These are phyloP conservation scores for Amphipyra berbera DNA, from an alignment of 2,888 invertebrate species.

Conservation along the genomic window DNA sequence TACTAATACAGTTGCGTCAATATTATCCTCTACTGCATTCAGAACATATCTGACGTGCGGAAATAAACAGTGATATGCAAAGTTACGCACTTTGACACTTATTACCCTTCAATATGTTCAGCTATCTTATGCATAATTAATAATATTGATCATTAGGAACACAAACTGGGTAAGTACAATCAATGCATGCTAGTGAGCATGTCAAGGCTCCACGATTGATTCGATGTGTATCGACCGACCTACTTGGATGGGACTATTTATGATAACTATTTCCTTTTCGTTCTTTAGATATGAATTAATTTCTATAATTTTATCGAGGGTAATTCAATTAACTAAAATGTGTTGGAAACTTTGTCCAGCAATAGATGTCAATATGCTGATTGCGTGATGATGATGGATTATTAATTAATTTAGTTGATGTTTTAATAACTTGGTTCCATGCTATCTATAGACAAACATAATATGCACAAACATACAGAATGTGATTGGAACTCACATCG, in stretches of 20 bases:
- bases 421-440: too few relatives aligned
- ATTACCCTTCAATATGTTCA: slow-evolving; percentile 8
- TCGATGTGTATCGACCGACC: slow-evolving; percentile 51
- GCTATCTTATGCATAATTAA: slow-evolving; percentile 7
- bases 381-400: too few relatives aligned
- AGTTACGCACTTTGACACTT: slow-evolving; percentile 16
- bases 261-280: slow-evolving; percentile 16
- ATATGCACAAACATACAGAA: too few relatives aligned
- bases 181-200: slow-evolving; percentile 33
- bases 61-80: slow-evolving; percentile 15
- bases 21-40: background rate
- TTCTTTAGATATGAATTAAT: background rate
- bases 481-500: too few relatives aligned
- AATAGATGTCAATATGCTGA: too few relatives aligned
- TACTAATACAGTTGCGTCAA: slow-evolving; percentile 7
- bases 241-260: slow-evolving; percentile 34
- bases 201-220: slow-evolving; percentile 53
- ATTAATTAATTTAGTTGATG: too few relatives aligned
- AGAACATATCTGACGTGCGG: background rate
- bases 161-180: slow-evolving; percentile 11
- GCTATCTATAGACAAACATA: too few relatives aligned
- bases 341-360: too few relatives aligned
- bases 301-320: background rate
- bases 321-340: too few relatives aligned
- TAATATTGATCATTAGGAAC: slow-evolving; percentile 12